These are phyloP conservation scores for Epizoanthus fatuus DNA, from an alignment of 92 coral and sea anemone species.

Conservation along the genomic window DNA sequence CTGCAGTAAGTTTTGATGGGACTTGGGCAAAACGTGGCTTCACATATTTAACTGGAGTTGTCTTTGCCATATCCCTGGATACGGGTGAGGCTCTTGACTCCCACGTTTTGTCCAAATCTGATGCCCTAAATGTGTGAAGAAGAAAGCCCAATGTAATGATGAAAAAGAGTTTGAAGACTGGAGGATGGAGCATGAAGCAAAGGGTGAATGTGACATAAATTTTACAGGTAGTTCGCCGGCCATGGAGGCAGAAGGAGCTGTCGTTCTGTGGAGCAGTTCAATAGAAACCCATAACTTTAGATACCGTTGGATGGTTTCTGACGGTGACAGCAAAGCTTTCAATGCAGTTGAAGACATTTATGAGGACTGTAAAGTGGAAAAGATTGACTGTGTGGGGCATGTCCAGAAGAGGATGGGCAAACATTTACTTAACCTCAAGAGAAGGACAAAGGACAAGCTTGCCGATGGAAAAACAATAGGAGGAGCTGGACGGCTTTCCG, in stretches of 20 bases:
- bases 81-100: too few species aligned
- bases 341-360: conserved; percentile 60
- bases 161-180: conserved; percentile 27
- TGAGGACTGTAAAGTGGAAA: conserved; percentile 55
- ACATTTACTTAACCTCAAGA: conserved; percentile 62
- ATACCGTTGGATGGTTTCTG: conserved; percentile 69
- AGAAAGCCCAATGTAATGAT: not conserved
- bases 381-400: conserved; percentile 71
- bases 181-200: conserved; percentile 33
- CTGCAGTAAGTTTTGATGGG: too few species aligned
- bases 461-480: conserved; percentile 71
- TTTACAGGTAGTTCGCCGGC: conserved; percentile 72
- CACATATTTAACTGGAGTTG: too few species aligned
- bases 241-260: conserved; percentile 72
- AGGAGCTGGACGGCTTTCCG: conserved; percentile 60
- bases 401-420: conserved; percentile 71
- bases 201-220: conserved; percentile 38
- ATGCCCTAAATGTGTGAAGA: not conserved
- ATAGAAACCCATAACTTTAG: conserved; percentile 60
- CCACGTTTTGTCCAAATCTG: too few species aligned
- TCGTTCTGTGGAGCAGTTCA: conserved; percentile 69
- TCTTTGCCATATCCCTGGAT: too few species aligned
- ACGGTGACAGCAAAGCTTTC: conserved; percentile 73
- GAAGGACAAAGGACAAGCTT: conserved; percentile 65
- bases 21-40: too few species aligned